These are phyloP conservation scores for Drosophila sordidula DNA, from an alignment of 2,888 invertebrate species.

Conservation along the genomic window DNA sequence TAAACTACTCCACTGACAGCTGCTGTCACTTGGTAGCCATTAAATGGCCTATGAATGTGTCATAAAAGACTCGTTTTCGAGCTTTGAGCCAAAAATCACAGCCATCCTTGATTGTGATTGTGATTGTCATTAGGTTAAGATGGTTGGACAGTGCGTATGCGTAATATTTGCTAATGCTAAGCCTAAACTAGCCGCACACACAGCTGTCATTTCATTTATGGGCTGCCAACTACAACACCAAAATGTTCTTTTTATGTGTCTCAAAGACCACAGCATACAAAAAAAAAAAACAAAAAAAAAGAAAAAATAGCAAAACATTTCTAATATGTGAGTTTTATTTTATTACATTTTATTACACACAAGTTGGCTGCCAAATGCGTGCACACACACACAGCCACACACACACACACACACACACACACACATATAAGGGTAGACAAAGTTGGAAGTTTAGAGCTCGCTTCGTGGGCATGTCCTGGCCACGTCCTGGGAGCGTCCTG, in stretches of 20 bases:
- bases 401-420: conserved; percentile 17
- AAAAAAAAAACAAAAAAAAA: conserved; percentile 29
- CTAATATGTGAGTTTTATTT: conserved; percentile 79
- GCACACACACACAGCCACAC: conserved; percentile 25
- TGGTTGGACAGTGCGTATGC: conserved; percentile 44
- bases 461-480: conserved; percentile 54
- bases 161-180: conserved; percentile 60
- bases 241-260: conserved; percentile 45
- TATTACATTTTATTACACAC: conserved; percentile 79
- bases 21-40: conserved; percentile 41
- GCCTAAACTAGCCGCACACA: conserved; percentile 45
- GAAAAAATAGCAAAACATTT: conserved; percentile 63
- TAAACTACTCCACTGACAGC: conserved; percentile 42
- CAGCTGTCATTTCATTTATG: conserved; percentile 50
- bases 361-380: conserved; percentile 75
- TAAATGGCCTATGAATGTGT: conserved; percentile 51
- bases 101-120: conserved; percentile 39
- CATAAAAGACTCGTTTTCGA: conserved; percentile 48
- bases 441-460: conserved; percentile 66
- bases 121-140: conserved; percentile 42
- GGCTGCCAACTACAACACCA: conserved; percentile 33
- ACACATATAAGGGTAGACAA: conserved; percentile 33
- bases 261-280: conserved; percentile 8
- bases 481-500: conserved; percentile 63
- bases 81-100: conserved; percentile 31